Evolutionary conservation across 2,113 vertebrate genomes (phyloP).

Genomic region (Oxyura jamaicensis): DNA sequence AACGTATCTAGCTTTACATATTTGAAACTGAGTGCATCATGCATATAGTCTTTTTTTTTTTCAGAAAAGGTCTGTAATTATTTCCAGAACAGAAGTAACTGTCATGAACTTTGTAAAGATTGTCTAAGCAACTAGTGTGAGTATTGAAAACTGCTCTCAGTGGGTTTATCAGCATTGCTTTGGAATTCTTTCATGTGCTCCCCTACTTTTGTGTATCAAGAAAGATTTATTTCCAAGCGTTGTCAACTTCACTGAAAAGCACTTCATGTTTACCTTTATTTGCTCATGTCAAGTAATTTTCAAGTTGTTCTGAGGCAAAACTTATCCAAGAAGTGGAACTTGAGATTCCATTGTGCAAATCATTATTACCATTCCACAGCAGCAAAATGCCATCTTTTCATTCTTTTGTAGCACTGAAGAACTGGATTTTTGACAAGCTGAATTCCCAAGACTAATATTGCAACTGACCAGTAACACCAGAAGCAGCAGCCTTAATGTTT

Average conservation of each 20-base stretch:
- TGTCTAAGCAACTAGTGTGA: neutral
- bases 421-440: conserved; percentile 29
- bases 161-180: neutral
- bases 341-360: conserved; percentile 42
- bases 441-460: conserved; percentile 51
- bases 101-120: neutral
- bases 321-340: conserved; percentile 23
- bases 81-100: neutral
- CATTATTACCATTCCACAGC: conserved; percentile 7
- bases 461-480: conserved; percentile 49
- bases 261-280: conserved; percentile 16
- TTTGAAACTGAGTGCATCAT: neutral
- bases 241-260: neutral
- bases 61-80: neutral
- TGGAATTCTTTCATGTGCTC: neutral
- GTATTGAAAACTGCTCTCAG: neutral
- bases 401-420: conserved; percentile 48
- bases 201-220: neutral
- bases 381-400: conserved; percentile 30
- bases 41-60: neutral
- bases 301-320: conserved; percentile 22
- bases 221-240: neutral
- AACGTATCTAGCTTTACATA: neutral
- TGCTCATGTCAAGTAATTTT: conserved; percentile 19
- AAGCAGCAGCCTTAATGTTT: conserved; percentile 48